Evolutionary conservation across 2,888 invertebrate species (phyloP).

Genomic region (Nezara viridula): DNA sequence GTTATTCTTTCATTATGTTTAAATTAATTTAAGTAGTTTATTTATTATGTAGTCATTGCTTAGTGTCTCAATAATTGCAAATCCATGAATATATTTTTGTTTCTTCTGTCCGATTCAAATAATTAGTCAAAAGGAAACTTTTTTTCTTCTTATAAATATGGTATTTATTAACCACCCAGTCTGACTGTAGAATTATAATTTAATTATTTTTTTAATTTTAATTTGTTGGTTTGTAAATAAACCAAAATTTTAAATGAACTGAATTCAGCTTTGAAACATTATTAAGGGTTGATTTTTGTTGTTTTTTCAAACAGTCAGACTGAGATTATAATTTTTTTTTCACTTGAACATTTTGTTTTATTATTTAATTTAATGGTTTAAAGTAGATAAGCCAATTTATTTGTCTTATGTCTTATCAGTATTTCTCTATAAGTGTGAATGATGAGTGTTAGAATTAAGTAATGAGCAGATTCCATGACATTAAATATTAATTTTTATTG

Average conservation of each 20-base stretch:
- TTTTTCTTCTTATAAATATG: not conserved
- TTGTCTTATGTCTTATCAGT: constrained; percentile 30
- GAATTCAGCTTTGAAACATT: not conserved
- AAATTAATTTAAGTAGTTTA: constrained; percentile 7
- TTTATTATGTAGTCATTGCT: constrained; percentile 40
- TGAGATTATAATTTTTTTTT: not conserved
- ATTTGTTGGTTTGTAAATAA: too few species aligned
- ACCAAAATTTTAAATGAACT: too few species aligned
- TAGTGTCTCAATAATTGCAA: not conserved
- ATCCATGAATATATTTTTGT: not conserved
- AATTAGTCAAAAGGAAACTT: not conserved
- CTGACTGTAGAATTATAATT: not conserved
- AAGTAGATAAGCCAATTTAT: not conserved
- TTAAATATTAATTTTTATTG: constrained; percentile 25
- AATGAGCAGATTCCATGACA: constrained; percentile 36
- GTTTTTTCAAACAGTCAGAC: not conserved
- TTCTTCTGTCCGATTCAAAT: not conserved
- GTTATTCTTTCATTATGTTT: constrained; percentile 1
- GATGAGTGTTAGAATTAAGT: not conserved
- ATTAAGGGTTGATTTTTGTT: not conserved
- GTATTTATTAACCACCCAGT: not conserved
- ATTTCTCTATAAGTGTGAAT: constrained; percentile 30
- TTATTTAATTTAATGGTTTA: not conserved
- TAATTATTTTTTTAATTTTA: not conserved
- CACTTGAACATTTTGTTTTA: not conserved